These are phyloP conservation scores for Rhinoptilus africanus DNA, from an alignment of 2,113 vertebrate species.

Conservation along the genomic window DNA sequence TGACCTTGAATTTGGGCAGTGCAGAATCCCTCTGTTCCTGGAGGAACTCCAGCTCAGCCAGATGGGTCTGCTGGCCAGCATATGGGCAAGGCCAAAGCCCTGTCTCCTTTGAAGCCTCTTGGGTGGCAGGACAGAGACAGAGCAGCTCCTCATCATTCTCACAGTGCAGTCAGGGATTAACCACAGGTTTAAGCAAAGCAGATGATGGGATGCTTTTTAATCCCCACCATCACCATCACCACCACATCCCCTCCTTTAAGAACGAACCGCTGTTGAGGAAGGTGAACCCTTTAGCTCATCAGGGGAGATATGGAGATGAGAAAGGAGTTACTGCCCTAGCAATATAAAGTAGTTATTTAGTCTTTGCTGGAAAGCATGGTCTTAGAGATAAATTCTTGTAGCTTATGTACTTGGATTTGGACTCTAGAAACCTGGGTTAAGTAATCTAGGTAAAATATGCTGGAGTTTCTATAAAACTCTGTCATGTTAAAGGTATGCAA, in stretches of 20 bases:
- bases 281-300: background rate
- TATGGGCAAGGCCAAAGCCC: background rate
- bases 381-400: background rate
- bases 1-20: background rate
- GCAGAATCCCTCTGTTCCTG: background rate
- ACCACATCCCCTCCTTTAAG: background rate
- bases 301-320: background rate
- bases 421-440: background rate
- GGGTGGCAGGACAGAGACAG: background rate
- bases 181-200: background rate
- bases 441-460: background rate
- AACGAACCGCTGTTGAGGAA: rapidly evolving
- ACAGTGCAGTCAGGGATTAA: background rate
- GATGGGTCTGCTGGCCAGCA: background rate
- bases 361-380: background rate
- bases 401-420: background rate
- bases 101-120: background rate
- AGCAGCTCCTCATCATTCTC: background rate
- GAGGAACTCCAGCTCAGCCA: background rate
- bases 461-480: background rate
- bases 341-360: background rate
- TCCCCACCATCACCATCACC: background rate
- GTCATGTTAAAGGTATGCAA: background rate
- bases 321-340: background rate
- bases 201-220: background rate